Evolutionary conservation across 2,888 invertebrate species (phyloP), one percentile per base, ranked within the genome.

Genomic region (Andrena dorsata): DNA sequence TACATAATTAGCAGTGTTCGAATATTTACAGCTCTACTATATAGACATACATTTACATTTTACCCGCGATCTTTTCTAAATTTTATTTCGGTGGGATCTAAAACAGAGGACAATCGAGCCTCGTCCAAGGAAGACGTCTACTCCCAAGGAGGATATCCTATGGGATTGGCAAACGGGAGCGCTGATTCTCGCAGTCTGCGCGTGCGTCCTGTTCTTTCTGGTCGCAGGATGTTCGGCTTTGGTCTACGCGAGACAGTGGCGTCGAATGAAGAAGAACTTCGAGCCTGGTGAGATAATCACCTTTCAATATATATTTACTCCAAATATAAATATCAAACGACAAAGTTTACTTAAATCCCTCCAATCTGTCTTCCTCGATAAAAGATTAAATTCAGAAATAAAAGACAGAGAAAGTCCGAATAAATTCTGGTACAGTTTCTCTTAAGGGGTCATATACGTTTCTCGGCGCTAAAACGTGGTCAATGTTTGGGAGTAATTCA

Each of bases 171-270:
- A 97, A 92, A 96, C 96, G 76, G 95, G 96, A 66, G 96, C 96
- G 75, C 95, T 97, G 90, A 95, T 96, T 81, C 94, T 97, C 86
- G 97, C 97, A 66, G 96, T 96, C 51, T 95, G 96, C 92, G 96
- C 97, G 84, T 97, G 97, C 95, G 95, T 97, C 79, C 95, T 97
- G 92, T 97, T 97, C 95, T 97, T 97, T 95, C 94, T 97, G 90
- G 96, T 96, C 86, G 97, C 97, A 92, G 96, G 97, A 88, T 95
- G 96, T 90, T 96, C 97, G 93, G 96, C 97, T 88, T 94, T 97
- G 90, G 96, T 97, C 91, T 97, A 97, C 92, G 96, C 97, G 89
- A 96, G 96, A 91, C 97, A 97, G 93, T 97, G 97, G 97, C 96
- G 96, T 93, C 95, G 96, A 91, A 95, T 97, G 92, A 97, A 97